phyloP scores from a whole-genome alignment of 2,797 vertebrate genomes.

The Enteromius trimaculatus region DNA sequence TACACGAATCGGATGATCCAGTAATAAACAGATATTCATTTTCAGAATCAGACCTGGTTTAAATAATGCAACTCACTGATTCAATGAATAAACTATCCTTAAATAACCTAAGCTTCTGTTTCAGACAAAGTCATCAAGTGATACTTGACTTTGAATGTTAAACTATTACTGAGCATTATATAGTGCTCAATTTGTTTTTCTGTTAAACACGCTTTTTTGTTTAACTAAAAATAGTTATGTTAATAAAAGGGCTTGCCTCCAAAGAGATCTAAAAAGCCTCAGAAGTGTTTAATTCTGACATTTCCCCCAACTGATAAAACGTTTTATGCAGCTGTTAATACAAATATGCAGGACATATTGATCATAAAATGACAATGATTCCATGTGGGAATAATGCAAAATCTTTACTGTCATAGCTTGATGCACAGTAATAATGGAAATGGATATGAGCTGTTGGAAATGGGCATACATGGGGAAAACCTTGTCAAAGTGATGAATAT shows the following conservation, averaged over 20 bases:
- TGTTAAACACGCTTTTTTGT: neutral
- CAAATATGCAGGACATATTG: conserved; percentile 14
- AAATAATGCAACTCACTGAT: neutral
- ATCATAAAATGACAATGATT: conserved; percentile 18
- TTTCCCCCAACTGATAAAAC: neutral
- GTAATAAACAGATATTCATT: neutral
- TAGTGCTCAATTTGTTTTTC: neutral
- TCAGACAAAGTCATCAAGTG: neutral
- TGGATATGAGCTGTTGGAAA: conserved; percentile 23
- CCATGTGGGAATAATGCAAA: conserved; percentile 5
- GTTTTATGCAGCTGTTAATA: neutral
- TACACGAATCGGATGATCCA: neutral
- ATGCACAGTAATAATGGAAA: conserved; percentile 12
- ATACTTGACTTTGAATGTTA: no score
- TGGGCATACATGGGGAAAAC: neutral
- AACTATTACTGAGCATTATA: neutral
- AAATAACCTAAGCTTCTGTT: neutral
- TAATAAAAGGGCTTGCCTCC: neutral
- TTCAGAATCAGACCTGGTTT: neutral
- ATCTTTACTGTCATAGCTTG: conserved; percentile 5
- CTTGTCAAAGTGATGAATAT: conserved; percentile 24
- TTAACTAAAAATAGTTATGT: neutral
- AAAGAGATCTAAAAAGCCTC: neutral
- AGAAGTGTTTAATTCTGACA: neutral
- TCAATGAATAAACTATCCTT: neutral